phyloP scores from a whole-genome alignment of 64 coral and sea anemone species.

The Montipora foliosa region DNA sequence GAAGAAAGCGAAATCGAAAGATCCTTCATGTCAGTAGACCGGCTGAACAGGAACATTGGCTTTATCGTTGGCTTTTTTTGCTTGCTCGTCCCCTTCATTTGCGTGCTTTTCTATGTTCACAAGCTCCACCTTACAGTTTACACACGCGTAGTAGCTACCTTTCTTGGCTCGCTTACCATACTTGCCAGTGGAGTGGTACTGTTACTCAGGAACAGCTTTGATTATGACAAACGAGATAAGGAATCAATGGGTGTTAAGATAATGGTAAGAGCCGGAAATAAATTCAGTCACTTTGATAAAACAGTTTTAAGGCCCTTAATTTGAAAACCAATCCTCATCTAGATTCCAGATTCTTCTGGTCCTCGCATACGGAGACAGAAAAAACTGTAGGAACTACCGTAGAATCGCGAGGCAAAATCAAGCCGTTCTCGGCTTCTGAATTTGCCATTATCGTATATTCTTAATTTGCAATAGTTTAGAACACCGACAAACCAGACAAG shows the following conservation, averaged over 20 bases:
- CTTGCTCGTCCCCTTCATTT: conserved; percentile 9
- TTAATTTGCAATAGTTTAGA: too few species aligned
- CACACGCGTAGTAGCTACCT: background rate
- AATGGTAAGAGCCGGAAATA: conserved; percentile 20
- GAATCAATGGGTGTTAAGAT: conserved; percentile 10
- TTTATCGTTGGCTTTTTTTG: conserved; percentile 7
- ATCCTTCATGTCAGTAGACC: too few species aligned
- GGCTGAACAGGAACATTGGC: conserved; percentile 8
- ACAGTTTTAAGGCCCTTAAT: background rate
- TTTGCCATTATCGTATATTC: too few species aligned
- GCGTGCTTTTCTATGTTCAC: background rate
- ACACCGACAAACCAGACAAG: too few species aligned
- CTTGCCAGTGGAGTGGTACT: background rate
- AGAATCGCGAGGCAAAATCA: too few species aligned
- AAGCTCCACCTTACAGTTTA: background rate
- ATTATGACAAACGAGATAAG: background rate
- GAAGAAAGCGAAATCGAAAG: background rate
- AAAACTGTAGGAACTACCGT: too few species aligned
- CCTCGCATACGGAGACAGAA: too few species aligned
- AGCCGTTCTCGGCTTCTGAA: too few species aligned
- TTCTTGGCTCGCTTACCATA: background rate
- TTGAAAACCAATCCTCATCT: too few species aligned
- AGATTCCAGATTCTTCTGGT: too few species aligned
- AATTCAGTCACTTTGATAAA: background rate
- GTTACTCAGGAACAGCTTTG: conserved; percentile 19